Conservation (phyloP, 2,797 vertebrate genomes). For the Tokudaia tokunoshimensis region DNA sequence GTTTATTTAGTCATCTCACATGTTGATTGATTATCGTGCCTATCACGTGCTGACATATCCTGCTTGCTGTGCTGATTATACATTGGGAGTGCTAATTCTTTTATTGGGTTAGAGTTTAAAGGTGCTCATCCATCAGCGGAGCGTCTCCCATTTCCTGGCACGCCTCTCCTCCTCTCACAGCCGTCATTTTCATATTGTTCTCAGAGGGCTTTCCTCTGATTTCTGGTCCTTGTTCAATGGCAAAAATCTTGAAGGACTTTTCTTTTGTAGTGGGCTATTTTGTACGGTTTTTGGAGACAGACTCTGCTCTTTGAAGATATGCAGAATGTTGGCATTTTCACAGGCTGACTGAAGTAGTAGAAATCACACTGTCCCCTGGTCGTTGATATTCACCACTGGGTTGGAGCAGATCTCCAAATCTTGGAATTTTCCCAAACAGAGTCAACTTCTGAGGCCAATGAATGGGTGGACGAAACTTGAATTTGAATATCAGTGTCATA, state of each 20-base stretch:
- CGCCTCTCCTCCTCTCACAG: constrained; percentile 83
- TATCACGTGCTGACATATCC: constrained; percentile 72
- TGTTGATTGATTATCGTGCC: constrained; percentile 75
- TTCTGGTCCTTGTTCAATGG: constrained; percentile 85
- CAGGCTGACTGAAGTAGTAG: constrained; percentile 83
- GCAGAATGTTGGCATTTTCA: constrained; percentile 84
- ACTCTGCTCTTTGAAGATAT: constrained; percentile 87
- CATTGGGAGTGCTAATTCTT: constrained; percentile 81
- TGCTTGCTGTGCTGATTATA: constrained; percentile 72
- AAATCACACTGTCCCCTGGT: constrained; percentile 83
- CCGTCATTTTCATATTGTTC: constrained; percentile 85
- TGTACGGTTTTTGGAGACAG: constrained; percentile 85
- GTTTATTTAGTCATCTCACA: not conserved
- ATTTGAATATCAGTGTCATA: constrained; percentile 21
- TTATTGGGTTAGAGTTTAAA: constrained; percentile 81
- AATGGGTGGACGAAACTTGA: constrained; percentile 25
- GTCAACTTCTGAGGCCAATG: not conserved
- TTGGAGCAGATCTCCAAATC: constrained; percentile 66
- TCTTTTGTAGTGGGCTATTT: constrained; percentile 87
- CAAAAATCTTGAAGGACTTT: constrained; percentile 85
- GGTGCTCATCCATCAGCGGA: constrained; percentile 87
- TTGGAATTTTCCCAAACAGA: constrained; percentile 54
- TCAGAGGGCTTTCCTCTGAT: constrained; percentile 84
- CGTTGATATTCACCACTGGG: constrained; percentile 86
- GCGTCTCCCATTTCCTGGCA: constrained; percentile 84